Percentiles rank a stretch among this genome's conserved stretches.
phyloP scores from a whole-genome alignment of 2,113 vertebrate genomes.

The Sus scrofa region T2T-Sscrofa CM000825.6:55359001-55359500 shows the following conservation, averaged over 20 bases:
- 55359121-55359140: not conserved
- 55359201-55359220: not conserved
- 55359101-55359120: not conserved
- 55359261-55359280: not conserved
- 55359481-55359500: not conserved
- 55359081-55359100: not conserved
- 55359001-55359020: not conserved
- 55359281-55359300: not conserved
- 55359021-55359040: not conserved
- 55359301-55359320: not conserved
- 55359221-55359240: not conserved
- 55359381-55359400: not conserved
- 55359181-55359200: no score
- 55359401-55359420: not conserved
- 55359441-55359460: conserved; percentile 7
- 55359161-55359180: not conserved
- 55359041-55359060: not conserved
- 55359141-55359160: not conserved
- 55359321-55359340: fast-evolving
- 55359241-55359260: not conserved
- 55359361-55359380: not conserved
- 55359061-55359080: not conserved
- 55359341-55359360: fast-evolving
- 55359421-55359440: not conserved
- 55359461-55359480: not conserved